Evolutionary conservation across 1,140 invertebrate species (phyloP).

Genomic region (Drosophila fuyamai): DNA sequence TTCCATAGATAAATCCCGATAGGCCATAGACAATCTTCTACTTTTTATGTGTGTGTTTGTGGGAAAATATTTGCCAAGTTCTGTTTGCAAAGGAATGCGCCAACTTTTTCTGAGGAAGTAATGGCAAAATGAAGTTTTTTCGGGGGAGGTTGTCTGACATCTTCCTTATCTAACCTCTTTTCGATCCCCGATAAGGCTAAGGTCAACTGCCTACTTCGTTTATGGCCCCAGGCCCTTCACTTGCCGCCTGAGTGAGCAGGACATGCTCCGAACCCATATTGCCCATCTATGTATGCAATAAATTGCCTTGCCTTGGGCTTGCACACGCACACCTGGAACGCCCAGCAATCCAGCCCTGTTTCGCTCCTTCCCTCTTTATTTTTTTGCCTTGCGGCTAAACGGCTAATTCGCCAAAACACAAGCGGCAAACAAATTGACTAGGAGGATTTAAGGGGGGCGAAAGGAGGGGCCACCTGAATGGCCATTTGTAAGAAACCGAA

Average conservation of each 20-base stretch:
- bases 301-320: slow-evolving; percentile 56
- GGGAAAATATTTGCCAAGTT: slow-evolving; percentile 59
- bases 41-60: slow-evolving; percentile 33
- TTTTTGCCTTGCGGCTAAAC: slow-evolving; percentile 48
- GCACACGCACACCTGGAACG: slow-evolving; percentile 56
- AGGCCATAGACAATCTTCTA: slow-evolving; percentile 28
- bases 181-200: slow-evolving; percentile 27
- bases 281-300: slow-evolving; percentile 62
- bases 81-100: slow-evolving; percentile 45
- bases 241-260: slow-evolving; percentile 44
- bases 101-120: slow-evolving; percentile 42
- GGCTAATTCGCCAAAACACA: slow-evolving; percentile 66
- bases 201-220: slow-evolving; percentile 55
- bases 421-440: slow-evolving; percentile 50
- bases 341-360: slow-evolving; percentile 4
- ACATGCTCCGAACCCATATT: slow-evolving; percentile 3
- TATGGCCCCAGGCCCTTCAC: slow-evolving; percentile 50
- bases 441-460: slow-evolving; percentile 1
- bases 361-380: not conserved
- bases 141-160: slow-evolving; percentile 33
- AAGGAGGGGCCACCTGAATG: slow-evolving; percentile 28
- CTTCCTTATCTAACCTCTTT: slow-evolving; percentile 42
- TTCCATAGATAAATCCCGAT: slow-evolving; percentile 38
- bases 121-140: slow-evolving; percentile 51
- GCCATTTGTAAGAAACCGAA: slow-evolving; percentile 61